Conservation (phyloP, 2,888 invertebrate species). For the Pandemis heparana region DNA sequence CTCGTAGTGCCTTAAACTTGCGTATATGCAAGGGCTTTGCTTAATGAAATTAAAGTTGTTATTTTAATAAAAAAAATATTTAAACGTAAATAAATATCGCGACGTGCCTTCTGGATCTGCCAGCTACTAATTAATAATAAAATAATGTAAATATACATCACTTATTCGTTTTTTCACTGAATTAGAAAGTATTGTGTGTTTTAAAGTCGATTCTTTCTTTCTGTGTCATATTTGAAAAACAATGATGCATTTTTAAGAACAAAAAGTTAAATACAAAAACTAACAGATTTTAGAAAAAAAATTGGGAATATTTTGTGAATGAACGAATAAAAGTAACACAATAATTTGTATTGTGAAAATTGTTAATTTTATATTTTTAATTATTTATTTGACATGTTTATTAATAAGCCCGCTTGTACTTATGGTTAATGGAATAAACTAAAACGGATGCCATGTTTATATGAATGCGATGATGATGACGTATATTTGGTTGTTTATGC, state of each 20-base stretch:
- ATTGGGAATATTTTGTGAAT: conserved; percentile 14
- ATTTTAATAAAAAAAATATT: not conserved
- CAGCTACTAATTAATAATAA: conserved; percentile 74
- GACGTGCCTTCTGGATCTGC: conserved; percentile 79
- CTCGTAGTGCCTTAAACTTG: conserved; percentile 15
- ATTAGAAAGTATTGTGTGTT: conserved; percentile 24
- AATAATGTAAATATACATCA: conserved; percentile 64
- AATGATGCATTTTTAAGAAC: too few species aligned
- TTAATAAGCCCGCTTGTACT: conserved; percentile 75
- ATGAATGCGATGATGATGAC: conserved; percentile 63
- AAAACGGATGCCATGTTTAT: conserved; percentile 70
- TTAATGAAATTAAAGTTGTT: not conserved
- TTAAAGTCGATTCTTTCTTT: not conserved
- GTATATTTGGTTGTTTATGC: conserved; percentile 76
- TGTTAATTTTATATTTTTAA: conserved; percentile 57
- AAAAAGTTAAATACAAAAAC: too few species aligned
- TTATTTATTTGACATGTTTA: conserved; percentile 60
- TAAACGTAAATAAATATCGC: conserved; percentile 13
- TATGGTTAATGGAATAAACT: conserved; percentile 66
- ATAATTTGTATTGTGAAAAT: conserved; percentile 32
- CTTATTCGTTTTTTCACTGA: conserved; percentile 69
- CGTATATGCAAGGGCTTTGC: conserved; percentile 15
- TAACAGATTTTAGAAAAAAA: too few species aligned
- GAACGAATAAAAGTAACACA: conserved; percentile 23
- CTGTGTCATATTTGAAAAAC: not conserved